A percentile compares a stretch with the other conserved stretches of the same genome.
phyloP scores from a whole-genome alignment of 2,113 vertebrate species.

The Callochromis pleurospilus region DNA sequence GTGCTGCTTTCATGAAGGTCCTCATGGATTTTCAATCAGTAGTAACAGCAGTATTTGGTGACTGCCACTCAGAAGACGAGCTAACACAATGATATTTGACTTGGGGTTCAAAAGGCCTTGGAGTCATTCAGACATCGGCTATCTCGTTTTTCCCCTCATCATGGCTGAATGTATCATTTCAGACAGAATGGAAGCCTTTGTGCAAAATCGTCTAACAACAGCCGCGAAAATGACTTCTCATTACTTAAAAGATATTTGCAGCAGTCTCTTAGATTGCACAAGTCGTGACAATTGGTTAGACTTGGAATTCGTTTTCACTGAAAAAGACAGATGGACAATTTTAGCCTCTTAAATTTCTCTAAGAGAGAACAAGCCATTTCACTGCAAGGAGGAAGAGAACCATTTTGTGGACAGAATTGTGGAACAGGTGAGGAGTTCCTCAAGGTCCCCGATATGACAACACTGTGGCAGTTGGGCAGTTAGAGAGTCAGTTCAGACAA shows the following conservation, averaged over 20 bases:
- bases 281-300: constrained; percentile 35
- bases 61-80: constrained; percentile 49
- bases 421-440: constrained; percentile 1
- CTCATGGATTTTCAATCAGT: constrained; percentile 75
- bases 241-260: constrained; percentile 63
- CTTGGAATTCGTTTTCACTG: constrained; percentile 39
- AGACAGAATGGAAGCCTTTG: constrained; percentile 51
- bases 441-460: not conserved
- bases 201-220: constrained; percentile 34
- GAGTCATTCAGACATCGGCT: constrained; percentile 46
- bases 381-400: not conserved
- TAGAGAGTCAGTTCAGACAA: not conserved
- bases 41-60: constrained; percentile 68
- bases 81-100: constrained; percentile 71
- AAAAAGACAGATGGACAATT: constrained; percentile 55
- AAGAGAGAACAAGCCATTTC: constrained; percentile 31
- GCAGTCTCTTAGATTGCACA: constrained; percentile 55
- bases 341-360: constrained; percentile 30
- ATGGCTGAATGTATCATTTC: constrained; percentile 39
- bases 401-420: constrained; percentile 2
- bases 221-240: constrained; percentile 57
- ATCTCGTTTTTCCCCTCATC: constrained; percentile 12
- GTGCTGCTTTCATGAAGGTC: constrained; percentile 55
- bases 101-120: constrained; percentile 63
- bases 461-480: not conserved